phyloP scores from a whole-genome alignment of 2,888 invertebrate genomes.

The Hirtodrosophila confusa region DNA sequence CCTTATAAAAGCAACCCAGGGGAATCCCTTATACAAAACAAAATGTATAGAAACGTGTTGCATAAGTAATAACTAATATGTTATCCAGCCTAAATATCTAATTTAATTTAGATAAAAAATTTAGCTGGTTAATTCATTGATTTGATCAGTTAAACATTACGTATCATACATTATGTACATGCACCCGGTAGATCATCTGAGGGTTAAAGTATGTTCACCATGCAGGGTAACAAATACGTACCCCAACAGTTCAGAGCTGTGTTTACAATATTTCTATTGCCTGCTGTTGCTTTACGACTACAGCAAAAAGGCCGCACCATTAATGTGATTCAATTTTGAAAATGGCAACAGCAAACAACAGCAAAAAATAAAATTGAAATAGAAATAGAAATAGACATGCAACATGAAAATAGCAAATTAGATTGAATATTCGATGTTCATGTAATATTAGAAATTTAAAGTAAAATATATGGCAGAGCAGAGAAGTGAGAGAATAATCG shows the following conservation, averaged over 20 bases:
- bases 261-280: constrained; percentile 79
- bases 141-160: too few species aligned
- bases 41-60: too few species aligned
- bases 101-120: too few species aligned
- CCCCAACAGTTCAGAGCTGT: constrained; percentile 52
- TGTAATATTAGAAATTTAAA: constrained; percentile 27
- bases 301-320: constrained; percentile 76
- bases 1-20: too few species aligned
- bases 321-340: constrained; percentile 75
- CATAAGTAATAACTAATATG: too few species aligned
- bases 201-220: constrained; percentile 45
- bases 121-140: too few species aligned
- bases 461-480: constrained; percentile 13
- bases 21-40: too few species aligned
- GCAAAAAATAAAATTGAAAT: constrained; percentile 4
- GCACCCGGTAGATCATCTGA: not conserved
- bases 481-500: not conserved
- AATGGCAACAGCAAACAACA: constrained; percentile 61
- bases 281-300: constrained; percentile 67
- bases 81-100: too few species aligned
- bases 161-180: not conserved
- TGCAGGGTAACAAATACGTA: constrained; percentile 60
- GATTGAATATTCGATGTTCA: constrained; percentile 40
- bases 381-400: constrained; percentile 39
- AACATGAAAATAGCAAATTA: constrained; percentile 63